These are phyloP conservation scores for Centropristis striata DNA, from an alignment of 2,113 vertebrate species.

Conservation along the genomic window DNA sequence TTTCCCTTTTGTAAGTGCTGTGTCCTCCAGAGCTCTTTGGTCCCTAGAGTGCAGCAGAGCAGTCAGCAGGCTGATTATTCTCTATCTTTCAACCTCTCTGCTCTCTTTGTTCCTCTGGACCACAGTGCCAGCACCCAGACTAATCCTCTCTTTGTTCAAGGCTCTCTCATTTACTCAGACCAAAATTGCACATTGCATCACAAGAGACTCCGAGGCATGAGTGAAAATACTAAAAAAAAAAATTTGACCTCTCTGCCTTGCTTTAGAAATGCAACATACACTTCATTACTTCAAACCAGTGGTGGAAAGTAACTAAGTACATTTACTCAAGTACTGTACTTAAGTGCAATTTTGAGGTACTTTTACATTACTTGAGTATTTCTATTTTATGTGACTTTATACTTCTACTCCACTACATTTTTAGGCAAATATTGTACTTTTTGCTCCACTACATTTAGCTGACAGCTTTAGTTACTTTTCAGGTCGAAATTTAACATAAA, in stretches of 20 bases:
- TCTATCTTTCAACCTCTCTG: conserved; percentile 72
- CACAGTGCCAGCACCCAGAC: conserved; percentile 63
- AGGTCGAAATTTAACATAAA: too few species aligned
- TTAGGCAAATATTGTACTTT: too few species aligned
- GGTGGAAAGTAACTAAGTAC: too few species aligned
- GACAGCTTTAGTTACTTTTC: too few species aligned
- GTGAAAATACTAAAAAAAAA: conserved; percentile 28
- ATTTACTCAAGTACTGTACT: too few species aligned
- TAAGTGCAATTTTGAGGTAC: too few species aligned
- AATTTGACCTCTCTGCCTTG: conserved; percentile 23
- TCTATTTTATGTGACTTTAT: too few species aligned
- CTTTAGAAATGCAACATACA: conserved; percentile 6
- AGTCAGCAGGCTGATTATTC: conserved; percentile 74
- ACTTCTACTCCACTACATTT: too few species aligned
- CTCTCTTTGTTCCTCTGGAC: conserved; percentile 73
- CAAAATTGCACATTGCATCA: conserved; percentile 65
- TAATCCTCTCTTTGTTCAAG: conserved; percentile 76
- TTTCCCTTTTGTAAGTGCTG: conserved; percentile 63
- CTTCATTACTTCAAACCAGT: neutral
- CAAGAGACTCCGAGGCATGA: conserved; percentile 31
- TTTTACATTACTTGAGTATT: too few species aligned
- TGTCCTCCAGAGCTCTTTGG: conserved; percentile 68
- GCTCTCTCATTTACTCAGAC: conserved; percentile 68
- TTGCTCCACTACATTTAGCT: too few species aligned
- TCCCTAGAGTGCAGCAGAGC: conserved; percentile 69